Conservation (phyloP, 2,113 vertebrate species). For the human (Homo sapiens) region GRCh38 chr22:42427501-42428000, state of each 20-base stretch:
- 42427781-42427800: accelerated
- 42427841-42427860: background rate
- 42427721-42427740: background rate
- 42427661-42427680: background rate
- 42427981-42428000: background rate
- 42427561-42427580: background rate
- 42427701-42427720: background rate
- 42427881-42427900: background rate
- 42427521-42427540: background rate
- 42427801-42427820: background rate
- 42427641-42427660: background rate
- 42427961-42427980: background rate
- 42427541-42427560: background rate
- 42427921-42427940: no score
- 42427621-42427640: accelerated
- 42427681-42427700: background rate
- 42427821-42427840: background rate
- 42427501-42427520: background rate
- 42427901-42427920: no score
- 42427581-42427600: background rate
- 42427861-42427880: background rate
- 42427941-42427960: background rate
- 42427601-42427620: background rate
- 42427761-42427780: background rate
- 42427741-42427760: background rate